Conservation (phyloP, 30 jellyfish, hydroid and myxozoan genomes). For the Rhopilema esculentum region DNA sequence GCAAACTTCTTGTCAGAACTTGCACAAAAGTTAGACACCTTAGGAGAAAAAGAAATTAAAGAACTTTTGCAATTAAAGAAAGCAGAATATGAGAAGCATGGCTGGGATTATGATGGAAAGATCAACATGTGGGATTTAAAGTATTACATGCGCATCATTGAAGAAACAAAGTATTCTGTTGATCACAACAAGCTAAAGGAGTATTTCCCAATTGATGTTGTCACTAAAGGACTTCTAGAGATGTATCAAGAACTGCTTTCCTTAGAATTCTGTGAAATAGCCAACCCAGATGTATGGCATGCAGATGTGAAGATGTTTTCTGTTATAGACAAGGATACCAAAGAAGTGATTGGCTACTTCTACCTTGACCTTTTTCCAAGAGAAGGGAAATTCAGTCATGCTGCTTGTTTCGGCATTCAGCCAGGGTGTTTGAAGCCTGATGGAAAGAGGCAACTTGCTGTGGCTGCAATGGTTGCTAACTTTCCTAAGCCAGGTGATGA, state of each 20-base stretch:
- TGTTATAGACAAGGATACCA: conserved; percentile 69
- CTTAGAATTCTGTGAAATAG: conserved; percentile 67
- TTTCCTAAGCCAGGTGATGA: conserved; percentile 87
- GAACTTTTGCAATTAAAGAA: conserved; percentile 70
- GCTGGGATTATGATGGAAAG: conserved; percentile 71
- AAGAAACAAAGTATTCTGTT: conserved; percentile 78
- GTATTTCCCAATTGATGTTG: conserved; percentile 82
- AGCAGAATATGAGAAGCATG: conserved; percentile 81
- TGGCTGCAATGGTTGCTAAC: conserved; percentile 98
- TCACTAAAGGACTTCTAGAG: conserved; percentile 77
- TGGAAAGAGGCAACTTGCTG: conserved; percentile 81
- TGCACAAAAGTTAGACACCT: conserved; percentile 63
- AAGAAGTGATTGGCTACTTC: conserved; percentile 83
- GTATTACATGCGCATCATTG: conserved; percentile 86
- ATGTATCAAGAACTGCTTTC: conserved; percentile 80
- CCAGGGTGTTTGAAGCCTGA: conserved; percentile 88
- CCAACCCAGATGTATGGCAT: conserved; percentile 83
- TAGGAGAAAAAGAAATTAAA: conserved; percentile 75
- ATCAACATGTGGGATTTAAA: conserved; percentile 89
- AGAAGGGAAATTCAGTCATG: conserved; percentile 93
- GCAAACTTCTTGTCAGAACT: conserved; percentile 73
- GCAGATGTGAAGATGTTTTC: conserved; percentile 89
- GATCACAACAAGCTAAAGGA: conserved; percentile 89
- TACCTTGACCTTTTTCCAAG: conserved; percentile 96
- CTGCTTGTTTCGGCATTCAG: conserved; percentile 96